A percentile compares a stretch with the other conserved stretches of the same genome.
phyloP scores from a whole-genome alignment of 2,113 vertebrate genomes.

The Morone saxatilis region DNA sequence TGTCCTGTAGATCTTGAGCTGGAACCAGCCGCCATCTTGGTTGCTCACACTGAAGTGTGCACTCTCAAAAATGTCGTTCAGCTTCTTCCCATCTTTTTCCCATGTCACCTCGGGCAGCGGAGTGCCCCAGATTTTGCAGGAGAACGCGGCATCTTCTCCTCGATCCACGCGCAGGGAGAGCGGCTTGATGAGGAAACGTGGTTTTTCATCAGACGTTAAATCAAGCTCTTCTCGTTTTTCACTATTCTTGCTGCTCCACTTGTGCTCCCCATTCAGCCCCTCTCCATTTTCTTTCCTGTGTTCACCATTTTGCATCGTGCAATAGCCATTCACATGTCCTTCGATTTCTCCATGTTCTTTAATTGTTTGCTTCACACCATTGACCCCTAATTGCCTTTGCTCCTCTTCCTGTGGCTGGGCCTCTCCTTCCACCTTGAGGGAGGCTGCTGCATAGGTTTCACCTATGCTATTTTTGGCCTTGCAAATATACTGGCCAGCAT shows the following conservation, averaged over 20 bases:
- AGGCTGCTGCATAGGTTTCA: constrained; percentile 92
- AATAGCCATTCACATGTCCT: constrained; percentile 64
- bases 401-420: constrained; percentile 10
- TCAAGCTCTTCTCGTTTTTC: constrained; percentile 44
- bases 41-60: constrained; percentile 86
- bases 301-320: constrained; percentile 44
- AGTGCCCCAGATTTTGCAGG: constrained; percentile 88
- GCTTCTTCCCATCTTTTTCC: constrained; percentile 92
- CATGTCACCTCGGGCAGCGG: constrained; percentile 87
- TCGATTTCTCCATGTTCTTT: constrained; percentile 42
- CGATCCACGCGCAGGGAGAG: constrained; percentile 86
- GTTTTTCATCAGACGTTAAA: constrained; percentile 66
- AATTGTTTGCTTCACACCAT: constrained; percentile 30
- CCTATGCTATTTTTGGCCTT: constrained; percentile 91
- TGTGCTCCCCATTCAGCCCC: constrained; percentile 30
- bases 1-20: constrained; percentile 86
- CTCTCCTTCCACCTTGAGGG: constrained; percentile 88
- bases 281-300: constrained; percentile 18
- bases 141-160: constrained; percentile 89
- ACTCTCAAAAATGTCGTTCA: constrained; percentile 92
- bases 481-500: constrained; percentile 94
- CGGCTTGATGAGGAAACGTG: constrained; percentile 89
- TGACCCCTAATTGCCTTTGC: constrained; percentile 33
- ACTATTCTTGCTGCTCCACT: constrained; percentile 21
- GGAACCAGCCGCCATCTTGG: constrained; percentile 86